Evolutionary conservation across 2,888 invertebrate genomes (phyloP).

Genomic region (Leptarthrus brevirostris): DNA sequence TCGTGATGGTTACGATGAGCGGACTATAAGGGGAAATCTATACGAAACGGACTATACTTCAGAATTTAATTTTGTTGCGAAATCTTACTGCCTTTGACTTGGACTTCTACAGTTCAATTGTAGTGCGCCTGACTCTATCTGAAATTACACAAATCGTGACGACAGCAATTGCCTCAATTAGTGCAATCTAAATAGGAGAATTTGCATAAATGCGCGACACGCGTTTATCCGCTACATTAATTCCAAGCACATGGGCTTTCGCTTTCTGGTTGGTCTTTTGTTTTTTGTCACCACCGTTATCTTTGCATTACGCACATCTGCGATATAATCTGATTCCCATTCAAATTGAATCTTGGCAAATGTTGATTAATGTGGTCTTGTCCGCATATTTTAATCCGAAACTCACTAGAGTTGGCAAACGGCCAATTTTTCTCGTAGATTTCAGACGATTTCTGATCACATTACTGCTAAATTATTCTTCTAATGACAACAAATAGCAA

Average conservation of each 20-base stretch:
- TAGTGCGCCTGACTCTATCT: slow-evolving; percentile 1
- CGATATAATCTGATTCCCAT: no score
- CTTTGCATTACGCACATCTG: no score
- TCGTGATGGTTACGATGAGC: no score
- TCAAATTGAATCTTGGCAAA: no score
- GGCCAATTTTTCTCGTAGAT: slow-evolving; percentile 56
- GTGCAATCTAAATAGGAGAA: not conserved
- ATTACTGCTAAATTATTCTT: not conserved
- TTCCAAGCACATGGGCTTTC: not conserved
- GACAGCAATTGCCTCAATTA: slow-evolving; percentile 9
- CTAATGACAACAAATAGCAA: slow-evolving; percentile 14
- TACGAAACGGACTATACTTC: not conserved
- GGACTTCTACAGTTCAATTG: not conserved
- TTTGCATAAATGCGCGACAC: no score
- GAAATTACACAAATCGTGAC: slow-evolving; percentile 18
- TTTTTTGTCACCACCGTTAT: no score
- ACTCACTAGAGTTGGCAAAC: not conserved
- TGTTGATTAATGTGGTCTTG: no score
- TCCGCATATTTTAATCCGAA: no score
- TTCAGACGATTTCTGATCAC: not conserved
- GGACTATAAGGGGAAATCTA: no score
- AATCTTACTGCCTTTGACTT: not conserved
- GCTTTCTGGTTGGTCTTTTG: no score
- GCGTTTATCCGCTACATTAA: no score
- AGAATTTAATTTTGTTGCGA: slow-evolving; percentile 28